These are phyloP conservation scores for Magallana ariakensis DNA, from an alignment of 1,140 invertebrate genomes.

Conservation along the genomic window DNA sequence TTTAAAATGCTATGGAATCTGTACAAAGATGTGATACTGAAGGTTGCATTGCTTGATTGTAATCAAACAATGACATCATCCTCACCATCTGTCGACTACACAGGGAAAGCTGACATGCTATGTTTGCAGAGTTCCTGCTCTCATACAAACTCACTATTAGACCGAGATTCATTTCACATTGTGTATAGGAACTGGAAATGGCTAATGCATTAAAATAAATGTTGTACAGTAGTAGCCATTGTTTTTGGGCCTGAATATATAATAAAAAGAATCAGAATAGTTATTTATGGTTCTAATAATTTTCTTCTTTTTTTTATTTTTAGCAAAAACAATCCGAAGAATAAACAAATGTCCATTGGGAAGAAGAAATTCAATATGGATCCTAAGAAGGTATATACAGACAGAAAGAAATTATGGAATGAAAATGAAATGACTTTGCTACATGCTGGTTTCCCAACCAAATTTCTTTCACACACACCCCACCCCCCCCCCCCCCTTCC, in stretches of 20 bases:
- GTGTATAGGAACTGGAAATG: not conserved
- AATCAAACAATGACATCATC: constrained; percentile 26
- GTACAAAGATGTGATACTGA: not conserved
- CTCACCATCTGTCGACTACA: not conserved
- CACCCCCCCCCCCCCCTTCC: too few relatives aligned
- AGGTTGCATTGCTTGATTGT: not conserved
- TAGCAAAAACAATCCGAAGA: constrained; percentile 94
- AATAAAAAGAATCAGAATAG: too few relatives aligned
- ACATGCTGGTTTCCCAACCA: too few relatives aligned
- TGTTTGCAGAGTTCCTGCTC: not conserved
- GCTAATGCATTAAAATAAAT: too few relatives aligned
- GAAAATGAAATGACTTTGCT: not conserved
- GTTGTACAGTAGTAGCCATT: too few relatives aligned
- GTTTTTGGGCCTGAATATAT: too few relatives aligned
- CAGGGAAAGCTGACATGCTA: not conserved
- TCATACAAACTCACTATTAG: not conserved
- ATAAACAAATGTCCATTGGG: constrained; percentile 97
- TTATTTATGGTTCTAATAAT: too few relatives aligned
- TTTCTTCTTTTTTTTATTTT: constrained; percentile 49
- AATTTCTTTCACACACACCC: too few relatives aligned
- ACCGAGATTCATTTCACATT: not conserved
- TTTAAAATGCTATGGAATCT: not conserved
- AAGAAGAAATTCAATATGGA: constrained; percentile 99
- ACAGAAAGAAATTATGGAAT: not conserved
- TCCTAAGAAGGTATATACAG: constrained; percentile 91